A percentile compares a stretch with the other conserved stretches of the same genome.
Evolutionary conservation across 1,140 invertebrate genomes (phyloP).

Genomic region (Prorops nasuta): DNA sequence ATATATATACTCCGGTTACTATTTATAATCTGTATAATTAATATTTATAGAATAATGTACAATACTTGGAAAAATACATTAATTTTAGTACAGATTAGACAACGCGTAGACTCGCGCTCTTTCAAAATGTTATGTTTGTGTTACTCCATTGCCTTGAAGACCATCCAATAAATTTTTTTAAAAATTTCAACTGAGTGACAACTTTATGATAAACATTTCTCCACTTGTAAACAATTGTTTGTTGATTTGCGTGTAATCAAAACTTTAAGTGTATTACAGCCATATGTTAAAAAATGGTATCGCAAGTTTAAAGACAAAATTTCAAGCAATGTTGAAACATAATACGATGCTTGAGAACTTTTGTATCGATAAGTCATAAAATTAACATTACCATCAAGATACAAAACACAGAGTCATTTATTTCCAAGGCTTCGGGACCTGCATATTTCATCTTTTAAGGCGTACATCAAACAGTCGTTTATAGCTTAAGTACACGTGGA

Average conservation of each 20-base stretch:
- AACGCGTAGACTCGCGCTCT: slow-evolving; percentile 28
- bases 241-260: too few relatives aligned
- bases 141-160: slow-evolving; percentile 12
- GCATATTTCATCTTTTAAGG: slow-evolving; percentile 39
- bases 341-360: too few relatives aligned
- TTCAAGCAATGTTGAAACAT: too few relatives aligned
- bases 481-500: slow-evolving; percentile 43
- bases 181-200: too few relatives aligned
- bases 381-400: too few relatives aligned
- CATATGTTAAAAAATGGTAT: too few relatives aligned
- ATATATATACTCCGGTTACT: slow-evolving; percentile 28
- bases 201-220: too few relatives aligned
- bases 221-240: too few relatives aligned
- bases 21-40: slow-evolving; percentile 45
- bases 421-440: slow-evolving; percentile 23
- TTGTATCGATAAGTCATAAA: too few relatives aligned
- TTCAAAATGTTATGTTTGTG: slow-evolving; percentile 13
- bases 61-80: slow-evolving; percentile 52
- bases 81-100: slow-evolving; percentile 48
- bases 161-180: slow-evolving; percentile 20
- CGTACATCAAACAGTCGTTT: slow-evolving; percentile 49
- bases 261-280: too few relatives aligned
- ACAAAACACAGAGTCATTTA: slow-evolving; percentile 13
- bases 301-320: too few relatives aligned
- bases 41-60: slow-evolving; percentile 52